Conservation (phyloP, 2,113 vertebrate genomes). For the Trochalopteron elliotii region DNA sequence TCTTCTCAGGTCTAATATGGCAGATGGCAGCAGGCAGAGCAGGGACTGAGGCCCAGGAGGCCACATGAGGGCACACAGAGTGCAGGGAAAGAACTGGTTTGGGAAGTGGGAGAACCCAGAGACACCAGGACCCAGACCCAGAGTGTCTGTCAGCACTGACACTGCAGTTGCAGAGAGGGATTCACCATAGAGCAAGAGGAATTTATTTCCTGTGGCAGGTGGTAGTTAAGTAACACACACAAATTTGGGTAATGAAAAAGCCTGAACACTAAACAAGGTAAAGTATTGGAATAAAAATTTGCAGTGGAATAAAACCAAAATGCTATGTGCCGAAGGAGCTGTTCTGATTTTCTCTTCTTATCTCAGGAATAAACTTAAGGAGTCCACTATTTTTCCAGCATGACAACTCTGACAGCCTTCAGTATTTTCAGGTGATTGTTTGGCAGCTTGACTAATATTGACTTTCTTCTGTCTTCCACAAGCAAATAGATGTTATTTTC, state of each 20-base stretch:
- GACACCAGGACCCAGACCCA: not conserved
- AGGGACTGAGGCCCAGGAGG: not conserved
- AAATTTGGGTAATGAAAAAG: not conserved
- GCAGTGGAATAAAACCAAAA: not conserved
- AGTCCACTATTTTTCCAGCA: not conserved
- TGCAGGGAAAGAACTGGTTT: not conserved
- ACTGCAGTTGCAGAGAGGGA: not conserved
- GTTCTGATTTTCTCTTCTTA: not conserved
- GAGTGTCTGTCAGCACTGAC: not conserved
- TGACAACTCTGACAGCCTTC: not conserved
- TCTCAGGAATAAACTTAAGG: not conserved
- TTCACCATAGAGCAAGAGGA: not conserved
- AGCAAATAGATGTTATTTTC: conserved; percentile 11
- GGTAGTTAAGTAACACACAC: not conserved
- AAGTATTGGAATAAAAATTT: not conserved
- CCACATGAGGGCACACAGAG: not conserved
- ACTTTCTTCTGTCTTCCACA: not conserved
- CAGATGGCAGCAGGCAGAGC: not conserved
- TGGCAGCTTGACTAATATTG: not conserved
- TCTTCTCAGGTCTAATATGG: not conserved
- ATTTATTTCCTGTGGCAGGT: not conserved
- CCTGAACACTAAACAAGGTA: not conserved
- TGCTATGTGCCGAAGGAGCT: not conserved
- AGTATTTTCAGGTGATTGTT: not conserved
- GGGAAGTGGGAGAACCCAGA: not conserved